Evolutionary conservation across 2,113 vertebrate species (phyloP).

Genomic region (Sinocyclocheilus anophthalmus): DNA sequence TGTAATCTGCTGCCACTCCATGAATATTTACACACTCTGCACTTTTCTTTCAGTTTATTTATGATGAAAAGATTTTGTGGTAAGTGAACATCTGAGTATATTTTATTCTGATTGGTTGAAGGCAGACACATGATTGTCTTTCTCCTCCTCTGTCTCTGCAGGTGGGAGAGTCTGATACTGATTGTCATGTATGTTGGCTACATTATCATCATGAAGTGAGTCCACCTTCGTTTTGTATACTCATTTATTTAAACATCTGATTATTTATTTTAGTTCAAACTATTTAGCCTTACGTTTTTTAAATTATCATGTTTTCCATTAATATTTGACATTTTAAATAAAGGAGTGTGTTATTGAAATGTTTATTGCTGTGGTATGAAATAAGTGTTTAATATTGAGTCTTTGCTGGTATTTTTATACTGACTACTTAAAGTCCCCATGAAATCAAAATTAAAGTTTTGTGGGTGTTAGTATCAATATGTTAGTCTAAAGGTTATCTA

Average conservation of each 20-base stretch:
- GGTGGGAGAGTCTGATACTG: conserved; percentile 90
- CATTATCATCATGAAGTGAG: conserved; percentile 93
- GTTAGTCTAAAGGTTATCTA: too few relatives aligned
- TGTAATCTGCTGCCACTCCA: conserved; percentile 5
- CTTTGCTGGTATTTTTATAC: background rate
- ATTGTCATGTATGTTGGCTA: conserved; percentile 86
- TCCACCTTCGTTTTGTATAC: background rate
- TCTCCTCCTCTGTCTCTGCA: conserved; percentile 64
- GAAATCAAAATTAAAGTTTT: too few relatives aligned
- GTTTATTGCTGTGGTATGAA: background rate
- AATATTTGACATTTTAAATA: background rate
- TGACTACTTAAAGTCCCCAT: background rate
- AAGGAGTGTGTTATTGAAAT: background rate
- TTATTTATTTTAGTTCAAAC: background rate
- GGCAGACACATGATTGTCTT: background rate
- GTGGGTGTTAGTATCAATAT: too few relatives aligned
- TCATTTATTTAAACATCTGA: background rate
- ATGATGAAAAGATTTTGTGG: conserved; percentile 88
- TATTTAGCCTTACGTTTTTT: background rate
- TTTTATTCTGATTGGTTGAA: background rate
- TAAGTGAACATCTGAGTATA: conserved; percentile 67
- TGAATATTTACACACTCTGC: conserved; percentile 18
- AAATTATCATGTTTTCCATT: background rate
- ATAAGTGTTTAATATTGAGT: background rate
- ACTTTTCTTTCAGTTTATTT: conserved; percentile 81